Evolutionary conservation across 2,888 invertebrate species (phyloP).

Genomic region (Trachelus troglodyta): DNA sequence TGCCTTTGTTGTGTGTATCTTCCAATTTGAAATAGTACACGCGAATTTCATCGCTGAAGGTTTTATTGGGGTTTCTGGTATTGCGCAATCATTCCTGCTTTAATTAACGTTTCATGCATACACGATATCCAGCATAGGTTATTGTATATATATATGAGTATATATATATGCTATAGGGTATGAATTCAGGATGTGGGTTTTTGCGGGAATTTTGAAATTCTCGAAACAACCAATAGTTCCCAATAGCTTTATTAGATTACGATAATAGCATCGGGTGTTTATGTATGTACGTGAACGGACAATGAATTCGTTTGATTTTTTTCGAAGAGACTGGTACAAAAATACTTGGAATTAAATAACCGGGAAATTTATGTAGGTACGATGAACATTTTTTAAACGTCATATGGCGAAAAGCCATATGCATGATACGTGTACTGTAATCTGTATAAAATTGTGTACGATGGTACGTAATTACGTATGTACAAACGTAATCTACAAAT

Average conservation of each 20-base stretch:
- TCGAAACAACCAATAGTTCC: too few species aligned
- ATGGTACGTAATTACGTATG: background rate
- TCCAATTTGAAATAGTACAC: too few species aligned
- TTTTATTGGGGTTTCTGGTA: conserved; percentile 49
- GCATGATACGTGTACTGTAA: background rate
- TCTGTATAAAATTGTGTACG: background rate
- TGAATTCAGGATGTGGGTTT: too few species aligned
- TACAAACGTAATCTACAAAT: background rate
- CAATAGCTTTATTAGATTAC: conserved; percentile 23
- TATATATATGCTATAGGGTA: too few species aligned
- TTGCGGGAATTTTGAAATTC: too few species aligned
- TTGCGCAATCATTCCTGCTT: conserved; percentile 48
- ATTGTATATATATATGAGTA: too few species aligned
- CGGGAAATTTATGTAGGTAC: background rate
- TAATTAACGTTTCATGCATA: conserved; percentile 43
- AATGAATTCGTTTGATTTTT: too few species aligned
- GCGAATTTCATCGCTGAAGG: background rate
- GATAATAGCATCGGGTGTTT: conserved; percentile 45
- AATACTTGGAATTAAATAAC: too few species aligned
- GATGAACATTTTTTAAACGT: too few species aligned
- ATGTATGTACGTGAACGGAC: conserved; percentile 7
- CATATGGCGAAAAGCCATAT: background rate
- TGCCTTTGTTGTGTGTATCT: too few species aligned
- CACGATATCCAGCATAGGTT: background rate
- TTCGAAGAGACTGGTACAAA: too few species aligned